Base-by-base conservation (phyloP, 2,113 vertebrate genomes). In the Charadrius vociferus region DNA sequence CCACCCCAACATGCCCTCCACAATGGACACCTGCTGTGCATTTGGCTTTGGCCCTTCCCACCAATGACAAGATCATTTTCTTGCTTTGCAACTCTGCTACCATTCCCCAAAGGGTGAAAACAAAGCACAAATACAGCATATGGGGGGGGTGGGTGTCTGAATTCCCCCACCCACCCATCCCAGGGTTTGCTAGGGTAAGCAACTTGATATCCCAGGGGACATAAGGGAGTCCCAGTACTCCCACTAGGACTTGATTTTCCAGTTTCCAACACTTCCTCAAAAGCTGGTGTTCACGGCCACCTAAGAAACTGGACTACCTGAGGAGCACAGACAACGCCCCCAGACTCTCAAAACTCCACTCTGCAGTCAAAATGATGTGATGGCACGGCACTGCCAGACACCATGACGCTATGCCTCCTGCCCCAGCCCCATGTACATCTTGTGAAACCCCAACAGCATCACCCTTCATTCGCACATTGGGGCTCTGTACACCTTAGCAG, bases 371-470 rank as follows among this genome's bases (percentile, higher is more conserved):
- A 84, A 22, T 47, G 9, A 17, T 22, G 14, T 43, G 29, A 45
- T 10, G 4, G 39, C 41, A 50, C 7, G 14, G 55, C 36, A 70
- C 32, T 63, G 14, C 27, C 61, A 49, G 66, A 43, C 24, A 22
- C 27, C 36, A 39, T 2, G 1, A 65, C 1, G 0, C 30, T 65
- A 3, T 1, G 14, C 2, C 30, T 85, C 41, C 47, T 37, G 55
- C 36, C 24, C 37, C 41, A 78, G 55, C 50, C 39, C 24, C 1
- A 1, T 0, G 12, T 3, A 7, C 4, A 2, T 23, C 78, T 39
- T 47, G 45, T 6, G 61, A 62, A 36, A 58, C 15, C 9, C 8
- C 58, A 91, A 27, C 37, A 68, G 21, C 8, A 2, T 32, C 66
- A 59, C 12, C 23, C 21, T 41, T 32, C 59, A 52, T 21, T 61